Evolutionary conservation across 2,888 invertebrate genomes (phyloP).

Genomic region (Achlya flavicornis): DNA sequence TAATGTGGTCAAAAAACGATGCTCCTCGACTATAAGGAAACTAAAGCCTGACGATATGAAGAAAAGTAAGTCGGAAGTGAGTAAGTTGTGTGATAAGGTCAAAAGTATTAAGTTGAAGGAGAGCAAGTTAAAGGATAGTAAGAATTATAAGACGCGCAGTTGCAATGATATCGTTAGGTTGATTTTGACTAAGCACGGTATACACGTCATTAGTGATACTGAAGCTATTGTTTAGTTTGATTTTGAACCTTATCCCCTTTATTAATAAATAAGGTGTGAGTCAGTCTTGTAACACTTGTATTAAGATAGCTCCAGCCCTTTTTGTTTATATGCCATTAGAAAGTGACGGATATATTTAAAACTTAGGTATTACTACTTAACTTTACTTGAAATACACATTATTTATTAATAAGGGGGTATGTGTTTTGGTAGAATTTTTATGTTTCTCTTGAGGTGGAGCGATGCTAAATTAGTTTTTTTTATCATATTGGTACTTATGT

Average conservation of each 20-base stretch:
- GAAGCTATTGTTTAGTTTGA: constrained; percentile 86
- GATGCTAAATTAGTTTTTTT: background rate
- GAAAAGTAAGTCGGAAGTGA: constrained; percentile 78
- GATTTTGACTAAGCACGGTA: constrained; percentile 90
- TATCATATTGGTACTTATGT: background rate
- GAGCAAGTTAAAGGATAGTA: constrained; percentile 37
- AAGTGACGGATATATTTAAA: no score
- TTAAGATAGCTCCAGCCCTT: no score
- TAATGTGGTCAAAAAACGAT: constrained; percentile 61
- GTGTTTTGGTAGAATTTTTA: no score
- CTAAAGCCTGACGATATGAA: constrained; percentile 69
- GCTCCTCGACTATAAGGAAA: constrained; percentile 72
- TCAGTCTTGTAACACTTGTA: no score
- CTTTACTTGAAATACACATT: no score
- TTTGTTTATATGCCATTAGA: no score
- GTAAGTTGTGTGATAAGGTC: constrained; percentile 77
- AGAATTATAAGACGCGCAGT: constrained; percentile 73
- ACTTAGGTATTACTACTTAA: no score
- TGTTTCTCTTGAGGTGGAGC: no score
- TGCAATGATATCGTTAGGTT: constrained; percentile 87
- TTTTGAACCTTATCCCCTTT: background rate
- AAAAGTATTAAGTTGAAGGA: constrained; percentile 76
- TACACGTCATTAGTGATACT: constrained; percentile 90
- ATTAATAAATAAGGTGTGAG: no score
- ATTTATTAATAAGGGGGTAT: no score